Evolutionary conservation across 2,797 vertebrate genomes (phyloP), one percentile per base, ranked within the genome.

Genomic region (Chaetophractus vellerosus): DNA sequence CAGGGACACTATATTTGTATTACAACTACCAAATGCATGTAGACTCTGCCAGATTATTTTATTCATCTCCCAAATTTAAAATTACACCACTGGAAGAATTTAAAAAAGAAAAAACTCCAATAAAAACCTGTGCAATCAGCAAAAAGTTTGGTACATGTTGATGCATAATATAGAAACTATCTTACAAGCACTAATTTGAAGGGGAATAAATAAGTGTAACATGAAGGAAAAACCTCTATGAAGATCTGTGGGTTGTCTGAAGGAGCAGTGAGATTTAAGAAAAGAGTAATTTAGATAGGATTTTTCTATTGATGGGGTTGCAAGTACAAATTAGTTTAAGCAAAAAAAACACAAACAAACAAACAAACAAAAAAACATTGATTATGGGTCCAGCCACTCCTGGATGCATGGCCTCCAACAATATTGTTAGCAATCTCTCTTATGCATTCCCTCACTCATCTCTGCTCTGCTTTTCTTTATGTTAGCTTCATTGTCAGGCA

Each of bases 11-110:
- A 4, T 66, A n/a, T 92, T 74, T 79, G 24, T 64, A 31, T 24
- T 61, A 28, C 24, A 76, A 23, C 21, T 55, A 52, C 41, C 57
- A 45, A 89, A 88, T 26, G 9, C 23, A 11, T 57, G 9, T n/a
- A 19, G n/a, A 23, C 19, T 71, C 78, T 85, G 72, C 61, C 52
- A 91, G 31, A 78, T 81, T n/a, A 63, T 64, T 71, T 78, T 48
- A 72, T 45, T 93, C 24, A n/a, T 71, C 14, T 93, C 31, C 28
- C 66, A 66, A 72, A 93, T 88, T 90, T 74, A 91, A 95, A 89
- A 5, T 86, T 86, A 82, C 88, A 66, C 63, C 33, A 75, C 24
- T 52, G 23, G 28, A 0, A 48, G 48, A 36, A 48, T 81, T 36
- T 68, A 38, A 38, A 38, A 78, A 83, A 50, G 9, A 50, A 50